Conservation (phyloP, 2,113 vertebrate species). For the Columba livia region DNA sequence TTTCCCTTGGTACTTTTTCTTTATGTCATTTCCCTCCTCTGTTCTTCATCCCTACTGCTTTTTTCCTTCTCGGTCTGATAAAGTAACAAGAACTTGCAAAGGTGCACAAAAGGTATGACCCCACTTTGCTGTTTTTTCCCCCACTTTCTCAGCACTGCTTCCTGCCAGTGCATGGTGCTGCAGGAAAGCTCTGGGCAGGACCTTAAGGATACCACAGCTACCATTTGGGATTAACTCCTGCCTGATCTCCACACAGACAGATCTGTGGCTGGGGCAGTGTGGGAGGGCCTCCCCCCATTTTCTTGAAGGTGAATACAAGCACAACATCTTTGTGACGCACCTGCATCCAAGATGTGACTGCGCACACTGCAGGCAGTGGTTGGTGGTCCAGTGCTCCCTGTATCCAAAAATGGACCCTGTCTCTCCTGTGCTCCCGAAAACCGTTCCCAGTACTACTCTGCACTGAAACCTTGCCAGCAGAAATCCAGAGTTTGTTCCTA, state of each 20-base stretch:
- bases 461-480: rapidly evolving
- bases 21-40: background rate
- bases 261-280: background rate
- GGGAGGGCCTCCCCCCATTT: background rate
- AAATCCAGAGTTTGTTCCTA: background rate
- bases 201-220: background rate
- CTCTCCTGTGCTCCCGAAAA: background rate
- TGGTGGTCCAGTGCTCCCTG: background rate
- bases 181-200: background rate
- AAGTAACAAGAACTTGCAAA: background rate
- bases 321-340: background rate
- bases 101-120: background rate
- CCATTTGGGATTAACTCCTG: background rate
- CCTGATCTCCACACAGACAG: background rate
- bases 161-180: background rate
- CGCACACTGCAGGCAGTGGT: rapidly evolving
- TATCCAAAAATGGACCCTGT: background rate
- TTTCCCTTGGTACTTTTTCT: background rate
- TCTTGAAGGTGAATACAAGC: background rate
- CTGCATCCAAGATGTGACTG: background rate
- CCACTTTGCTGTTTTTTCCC: background rate
- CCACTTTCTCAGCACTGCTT: background rate
- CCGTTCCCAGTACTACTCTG: background rate
- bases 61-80: background rate
- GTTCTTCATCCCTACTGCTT: background rate